Evolutionary conservation across 1,140 invertebrate species (phyloP).

Genomic region (Centruroides vittatus): DNA sequence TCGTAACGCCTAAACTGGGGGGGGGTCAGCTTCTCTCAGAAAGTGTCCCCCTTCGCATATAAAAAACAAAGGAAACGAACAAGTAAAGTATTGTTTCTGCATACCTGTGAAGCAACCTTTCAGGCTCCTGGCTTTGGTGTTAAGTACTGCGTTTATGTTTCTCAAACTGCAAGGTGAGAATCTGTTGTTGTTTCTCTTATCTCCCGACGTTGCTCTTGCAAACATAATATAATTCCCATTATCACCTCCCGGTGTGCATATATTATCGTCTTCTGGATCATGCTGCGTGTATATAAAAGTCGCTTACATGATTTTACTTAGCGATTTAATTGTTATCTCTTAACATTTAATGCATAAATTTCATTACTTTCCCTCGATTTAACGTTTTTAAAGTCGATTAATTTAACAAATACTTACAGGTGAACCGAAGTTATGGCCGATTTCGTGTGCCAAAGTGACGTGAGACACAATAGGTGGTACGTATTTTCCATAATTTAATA

Average conservation of each 20-base stretch:
- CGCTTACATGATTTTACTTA: too few relatives aligned
- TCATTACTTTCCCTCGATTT: too few relatives aligned
- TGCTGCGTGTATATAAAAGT: constrained; percentile 49
- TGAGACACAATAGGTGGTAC: constrained; percentile 97
- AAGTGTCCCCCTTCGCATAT: background rate
- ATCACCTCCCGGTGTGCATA: constrained; percentile 72
- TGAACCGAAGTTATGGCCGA: constrained; percentile 98
- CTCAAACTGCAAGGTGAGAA: constrained; percentile 84
- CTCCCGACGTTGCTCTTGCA: constrained; percentile 72
- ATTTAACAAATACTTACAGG: constrained; percentile 45
- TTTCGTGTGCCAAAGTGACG: constrained; percentile 96
- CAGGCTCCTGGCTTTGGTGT: constrained; percentile 71
- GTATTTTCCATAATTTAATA: constrained; percentile 96
- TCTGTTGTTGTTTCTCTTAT: constrained; percentile 90
- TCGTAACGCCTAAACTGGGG: too few relatives aligned
- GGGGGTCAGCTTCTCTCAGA: background rate
- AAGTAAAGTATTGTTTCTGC: background rate
- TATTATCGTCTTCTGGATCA: constrained; percentile 60
- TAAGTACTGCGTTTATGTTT: constrained; percentile 87
- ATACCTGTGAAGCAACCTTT: constrained; percentile 85
- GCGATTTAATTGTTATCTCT: too few relatives aligned
- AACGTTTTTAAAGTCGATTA: background rate
- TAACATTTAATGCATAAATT: too few relatives aligned
- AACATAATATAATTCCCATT: constrained; percentile 47
- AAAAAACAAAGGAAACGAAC: background rate